Conservation (phyloP, 64 coral and sea anemone species). For the Pachyseris speciosa region DNA sequence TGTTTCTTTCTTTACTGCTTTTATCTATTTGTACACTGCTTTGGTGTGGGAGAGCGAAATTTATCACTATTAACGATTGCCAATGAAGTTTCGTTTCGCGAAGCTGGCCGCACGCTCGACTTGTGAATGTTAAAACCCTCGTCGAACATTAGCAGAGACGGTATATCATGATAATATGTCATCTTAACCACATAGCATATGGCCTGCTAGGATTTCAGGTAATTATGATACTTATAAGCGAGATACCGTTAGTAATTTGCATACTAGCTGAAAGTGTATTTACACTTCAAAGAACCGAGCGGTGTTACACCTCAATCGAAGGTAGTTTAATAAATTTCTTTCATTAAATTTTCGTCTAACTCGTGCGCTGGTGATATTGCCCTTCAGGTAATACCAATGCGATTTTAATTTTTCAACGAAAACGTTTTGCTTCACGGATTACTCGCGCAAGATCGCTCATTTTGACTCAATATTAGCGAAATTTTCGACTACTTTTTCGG, state of each 20-base stretch:
- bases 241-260: conserved; percentile 62
- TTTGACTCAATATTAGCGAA: not conserved
- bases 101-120: not conserved
- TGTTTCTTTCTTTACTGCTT: not conserved
- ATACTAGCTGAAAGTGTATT: conserved; percentile 29
- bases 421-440: not conserved
- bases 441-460: not conserved
- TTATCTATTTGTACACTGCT: not conserved
- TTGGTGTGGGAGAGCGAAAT: not conserved
- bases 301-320: conserved; percentile 17
- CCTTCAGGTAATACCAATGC: not conserved
- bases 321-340: conserved; percentile 8
- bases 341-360: not conserved
- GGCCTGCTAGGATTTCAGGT: conserved; percentile 44
- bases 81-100: not conserved
- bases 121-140: not conserved
- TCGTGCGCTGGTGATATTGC: not conserved
- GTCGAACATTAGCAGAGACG: not conserved
- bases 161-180: not conserved
- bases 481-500: not conserved
- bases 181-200: not conserved
- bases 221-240: conserved; percentile 24
- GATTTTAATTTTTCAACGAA: not conserved
- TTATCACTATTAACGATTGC: not conserved
- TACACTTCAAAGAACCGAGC: conserved; percentile 49